A percentile compares a stretch with the other conserved stretches of the same genome.
These are phyloP conservation scores for Euthynnus affinis DNA, from an alignment of 2,797 vertebrate genomes.

Conservation along the genomic window DNA sequence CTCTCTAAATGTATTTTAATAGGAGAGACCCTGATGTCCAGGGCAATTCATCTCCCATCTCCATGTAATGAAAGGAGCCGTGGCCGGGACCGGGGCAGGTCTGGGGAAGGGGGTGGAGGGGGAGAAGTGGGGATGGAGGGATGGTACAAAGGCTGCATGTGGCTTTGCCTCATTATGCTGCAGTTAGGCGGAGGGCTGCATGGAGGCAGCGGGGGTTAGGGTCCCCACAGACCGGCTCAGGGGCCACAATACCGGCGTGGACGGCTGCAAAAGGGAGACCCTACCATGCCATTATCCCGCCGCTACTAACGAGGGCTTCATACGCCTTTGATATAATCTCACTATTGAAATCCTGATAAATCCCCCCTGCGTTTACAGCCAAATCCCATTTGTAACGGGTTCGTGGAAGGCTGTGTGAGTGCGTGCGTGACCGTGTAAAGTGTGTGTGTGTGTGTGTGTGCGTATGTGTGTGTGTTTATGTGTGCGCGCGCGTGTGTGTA, in stretches of 20 bases:
- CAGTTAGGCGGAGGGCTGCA: slow-evolving; percentile 89
- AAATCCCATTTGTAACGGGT: slow-evolving; percentile 95
- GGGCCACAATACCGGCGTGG: slow-evolving; percentile 91
- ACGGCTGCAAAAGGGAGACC: slow-evolving; percentile 90
- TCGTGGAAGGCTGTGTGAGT: slow-evolving; percentile 55
- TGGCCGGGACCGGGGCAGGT: slow-evolving; percentile 86
- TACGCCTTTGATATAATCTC: slow-evolving; percentile 95
- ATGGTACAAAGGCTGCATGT: slow-evolving; percentile 92
- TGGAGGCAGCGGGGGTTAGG: slow-evolving; percentile 90
- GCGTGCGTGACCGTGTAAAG: slow-evolving; percentile 33
- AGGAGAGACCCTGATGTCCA: slow-evolving; percentile 86
- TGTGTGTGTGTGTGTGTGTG: slow-evolving; percentile 50
- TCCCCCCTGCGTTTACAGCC: slow-evolving; percentile 90
- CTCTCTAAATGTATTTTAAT: slow-evolving; percentile 95
- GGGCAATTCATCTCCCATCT: slow-evolving; percentile 91
- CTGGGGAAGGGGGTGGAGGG: slow-evolving; percentile 45
- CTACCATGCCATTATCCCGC: slow-evolving; percentile 92
- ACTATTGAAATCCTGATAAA: slow-evolving; percentile 95
- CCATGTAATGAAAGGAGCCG: slow-evolving; percentile 91
- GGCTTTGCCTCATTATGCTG: slow-evolving; percentile 95
- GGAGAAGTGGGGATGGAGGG: slow-evolving; percentile 77
- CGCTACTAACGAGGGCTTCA: slow-evolving; percentile 95
- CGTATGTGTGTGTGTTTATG: slow-evolving; percentile 46
- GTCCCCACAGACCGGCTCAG: slow-evolving; percentile 90
- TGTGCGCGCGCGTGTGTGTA: slow-evolving; percentile 34